phyloP scores from a whole-genome alignment of 2,797 vertebrate genomes.

The Syngnathus rostellatus region DNA sequence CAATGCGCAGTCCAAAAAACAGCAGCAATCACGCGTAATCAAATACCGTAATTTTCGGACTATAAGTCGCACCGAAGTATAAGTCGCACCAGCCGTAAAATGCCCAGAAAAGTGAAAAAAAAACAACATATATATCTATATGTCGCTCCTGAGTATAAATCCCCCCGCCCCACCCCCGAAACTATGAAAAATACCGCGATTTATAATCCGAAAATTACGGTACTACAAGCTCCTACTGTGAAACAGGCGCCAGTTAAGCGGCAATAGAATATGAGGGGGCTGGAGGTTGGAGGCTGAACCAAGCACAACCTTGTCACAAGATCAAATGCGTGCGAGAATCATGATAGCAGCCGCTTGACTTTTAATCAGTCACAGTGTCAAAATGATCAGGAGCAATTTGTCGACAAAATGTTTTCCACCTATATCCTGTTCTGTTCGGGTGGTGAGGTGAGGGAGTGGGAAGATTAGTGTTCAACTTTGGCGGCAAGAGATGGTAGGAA shows the following conservation, averaged over 20 bases:
- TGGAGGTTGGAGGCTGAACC: not conserved
- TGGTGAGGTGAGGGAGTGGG: not conserved
- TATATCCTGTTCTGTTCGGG: not conserved
- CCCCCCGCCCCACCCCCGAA: too few relatives aligned
- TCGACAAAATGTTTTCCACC: not conserved
- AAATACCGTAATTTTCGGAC: not conserved
- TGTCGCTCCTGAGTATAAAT: too few relatives aligned
- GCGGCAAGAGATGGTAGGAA: slow-evolving; percentile 54
- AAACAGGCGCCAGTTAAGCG: not conserved
- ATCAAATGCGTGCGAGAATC: not conserved
- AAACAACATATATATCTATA: too few relatives aligned
- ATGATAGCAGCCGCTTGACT: not conserved
- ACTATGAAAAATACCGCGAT: too few relatives aligned
- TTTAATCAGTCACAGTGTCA: not conserved
- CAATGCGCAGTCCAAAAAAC: not conserved
- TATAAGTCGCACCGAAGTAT: too few relatives aligned
- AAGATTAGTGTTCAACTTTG: slow-evolving; percentile 6
- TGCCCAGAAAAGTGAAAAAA: too few relatives aligned
- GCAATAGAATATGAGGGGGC: not conserved
- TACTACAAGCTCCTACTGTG: not conserved
- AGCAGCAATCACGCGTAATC: not conserved
- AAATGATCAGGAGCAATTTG: not conserved
- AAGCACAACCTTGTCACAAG: slow-evolving; percentile 1
- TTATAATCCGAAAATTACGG: too few relatives aligned
- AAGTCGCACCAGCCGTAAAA: too few relatives aligned